Evolutionary conservation across 2,888 invertebrate species (phyloP).

Genomic region (Chloroclystis v-ata): DNA sequence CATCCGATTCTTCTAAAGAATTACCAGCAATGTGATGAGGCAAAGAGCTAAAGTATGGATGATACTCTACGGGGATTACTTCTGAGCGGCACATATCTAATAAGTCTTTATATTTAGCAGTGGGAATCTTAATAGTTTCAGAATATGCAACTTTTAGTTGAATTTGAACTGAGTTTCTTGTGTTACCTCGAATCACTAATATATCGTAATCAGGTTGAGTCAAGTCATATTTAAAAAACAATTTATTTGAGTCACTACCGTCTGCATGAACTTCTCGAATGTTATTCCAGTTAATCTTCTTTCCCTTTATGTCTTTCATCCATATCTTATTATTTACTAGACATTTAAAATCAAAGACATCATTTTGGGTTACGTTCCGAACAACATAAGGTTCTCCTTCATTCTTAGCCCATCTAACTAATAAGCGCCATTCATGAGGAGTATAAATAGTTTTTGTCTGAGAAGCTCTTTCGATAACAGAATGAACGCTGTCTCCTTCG

Average conservation of each 20-base stretch:
- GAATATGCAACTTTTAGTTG: background rate
- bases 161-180: background rate
- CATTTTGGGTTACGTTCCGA: background rate
- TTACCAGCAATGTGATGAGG: no score
- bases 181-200: background rate
- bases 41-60: background rate
- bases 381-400: slow-evolving; percentile 1
- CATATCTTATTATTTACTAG: background rate
- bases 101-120: background rate
- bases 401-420: slow-evolving; percentile 1
- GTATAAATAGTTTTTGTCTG: slow-evolving; percentile 2
- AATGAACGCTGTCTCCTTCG: background rate
- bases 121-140: background rate
- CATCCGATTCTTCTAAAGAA: no score
- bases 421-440: slow-evolving; percentile 20
- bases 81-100: background rate
- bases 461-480: background rate
- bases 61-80: background rate
- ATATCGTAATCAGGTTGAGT: background rate
- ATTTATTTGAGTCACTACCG: slow-evolving; percentile 21
- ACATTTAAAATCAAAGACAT: background rate
- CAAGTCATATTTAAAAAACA: slow-evolving; percentile 4
- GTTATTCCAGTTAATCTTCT: slow-evolving; percentile 11
- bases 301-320: slow-evolving; percentile 8
- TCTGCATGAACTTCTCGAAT: slow-evolving; percentile 25